phyloP scores from a whole-genome alignment of 2,113 vertebrate species.

The Hippocampus barbouri region DNA sequence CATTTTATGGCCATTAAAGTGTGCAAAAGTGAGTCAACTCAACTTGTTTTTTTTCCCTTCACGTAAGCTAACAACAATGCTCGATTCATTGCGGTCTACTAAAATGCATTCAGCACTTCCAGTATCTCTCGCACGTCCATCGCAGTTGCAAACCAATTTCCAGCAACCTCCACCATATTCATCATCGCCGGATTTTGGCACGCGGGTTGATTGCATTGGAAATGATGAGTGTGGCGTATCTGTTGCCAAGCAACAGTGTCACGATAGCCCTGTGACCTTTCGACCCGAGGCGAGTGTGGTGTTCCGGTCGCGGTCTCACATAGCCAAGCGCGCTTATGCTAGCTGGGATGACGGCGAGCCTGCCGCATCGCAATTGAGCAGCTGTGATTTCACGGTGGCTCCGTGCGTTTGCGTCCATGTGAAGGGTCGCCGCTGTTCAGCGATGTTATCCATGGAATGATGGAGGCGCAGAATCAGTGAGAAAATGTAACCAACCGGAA shows the following conservation, averaged over 20 bases:
- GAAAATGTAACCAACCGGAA: background rate
- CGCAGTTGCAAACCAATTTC: conserved; percentile 34
- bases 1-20: no score
- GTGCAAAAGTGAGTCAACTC: no score
- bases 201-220: background rate
- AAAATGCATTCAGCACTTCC: conserved; percentile 14
- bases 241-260: conserved; percentile 62
- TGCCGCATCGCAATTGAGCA: conserved; percentile 61
- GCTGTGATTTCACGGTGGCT: conserved; percentile 57
- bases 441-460: conserved; percentile 42
- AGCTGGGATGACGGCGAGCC: conserved; percentile 54
- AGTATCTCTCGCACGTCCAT: conserved; percentile 3
- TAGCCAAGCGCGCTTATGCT: conserved; percentile 43
- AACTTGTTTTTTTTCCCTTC: background rate
- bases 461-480: conserved; percentile 41
- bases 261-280: conserved; percentile 63
- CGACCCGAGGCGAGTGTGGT: conserved; percentile 58
- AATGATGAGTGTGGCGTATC: conserved; percentile 16
- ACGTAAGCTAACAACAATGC: conserved; percentile 12
- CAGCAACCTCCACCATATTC: conserved; percentile 21
- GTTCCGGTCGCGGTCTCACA: conserved; percentile 45
- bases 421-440: conserved; percentile 36
- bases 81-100: conserved; percentile 19
- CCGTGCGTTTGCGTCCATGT: conserved; percentile 2
- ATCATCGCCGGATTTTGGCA: conserved; percentile 20